phyloP scores from a whole-genome alignment of 2,888 invertebrate species.

The Dynastes tityus region DNA sequence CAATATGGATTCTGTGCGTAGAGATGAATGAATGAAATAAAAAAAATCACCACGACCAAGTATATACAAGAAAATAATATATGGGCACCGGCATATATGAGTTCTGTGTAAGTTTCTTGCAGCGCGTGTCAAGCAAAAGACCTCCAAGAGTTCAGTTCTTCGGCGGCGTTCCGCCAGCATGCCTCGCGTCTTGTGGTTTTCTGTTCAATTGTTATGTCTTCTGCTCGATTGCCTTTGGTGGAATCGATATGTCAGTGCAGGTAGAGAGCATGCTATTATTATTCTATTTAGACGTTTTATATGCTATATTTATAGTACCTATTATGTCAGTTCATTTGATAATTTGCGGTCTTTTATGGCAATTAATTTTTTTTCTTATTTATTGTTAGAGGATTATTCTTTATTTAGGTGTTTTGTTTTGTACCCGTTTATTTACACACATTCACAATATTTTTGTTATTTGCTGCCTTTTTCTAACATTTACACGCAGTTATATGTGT shows the following conservation, averaged over 20 bases:
- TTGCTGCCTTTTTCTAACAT: too few species aligned
- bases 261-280: conserved; percentile 52
- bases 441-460: too few species aligned
- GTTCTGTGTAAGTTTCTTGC: conserved; percentile 55
- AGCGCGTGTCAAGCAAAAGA: conserved; percentile 64
- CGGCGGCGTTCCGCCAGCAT: conserved; percentile 67
- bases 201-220: conserved; percentile 59
- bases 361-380: too few species aligned
- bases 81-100: conserved; percentile 53
- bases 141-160: conserved; percentile 66
- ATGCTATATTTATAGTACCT: background rate
- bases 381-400: too few species aligned
- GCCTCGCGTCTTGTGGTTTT: conserved; percentile 65
- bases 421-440: too few species aligned
- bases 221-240: conserved; percentile 57
- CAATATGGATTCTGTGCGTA: background rate
- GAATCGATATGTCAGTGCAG: conserved; percentile 60
- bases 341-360: background rate
- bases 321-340: background rate
- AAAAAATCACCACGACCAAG: conserved; percentile 30
- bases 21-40: conserved; percentile 24
- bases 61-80: conserved; percentile 35
- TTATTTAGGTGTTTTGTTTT: too few species aligned
- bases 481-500: too few species aligned
- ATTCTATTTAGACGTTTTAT: conserved; percentile 15